Conservation (phyloP, 2,113 vertebrate species). For the Chiloscyllium plagiosum region DNA sequence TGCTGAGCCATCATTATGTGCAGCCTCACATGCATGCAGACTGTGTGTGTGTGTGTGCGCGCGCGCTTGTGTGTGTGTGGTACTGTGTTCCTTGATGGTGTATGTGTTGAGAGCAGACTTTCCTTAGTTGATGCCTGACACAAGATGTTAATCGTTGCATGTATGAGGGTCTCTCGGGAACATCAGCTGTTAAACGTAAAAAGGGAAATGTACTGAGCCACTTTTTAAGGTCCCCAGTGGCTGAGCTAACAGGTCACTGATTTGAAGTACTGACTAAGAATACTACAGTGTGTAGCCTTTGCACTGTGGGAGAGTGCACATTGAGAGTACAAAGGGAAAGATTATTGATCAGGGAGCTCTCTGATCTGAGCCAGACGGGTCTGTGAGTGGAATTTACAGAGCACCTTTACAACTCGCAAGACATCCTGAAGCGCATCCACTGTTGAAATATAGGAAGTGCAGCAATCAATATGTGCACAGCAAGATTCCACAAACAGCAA, state of each 20-base stretch:
- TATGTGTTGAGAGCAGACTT: not conserved
- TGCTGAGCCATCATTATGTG: not conserved
- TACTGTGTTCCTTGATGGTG: not conserved
- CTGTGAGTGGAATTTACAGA: not conserved
- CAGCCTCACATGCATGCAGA: not conserved
- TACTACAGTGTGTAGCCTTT: not conserved
- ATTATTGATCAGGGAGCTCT: not conserved
- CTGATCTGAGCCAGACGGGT: not conserved
- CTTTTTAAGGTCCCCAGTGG: not conserved
- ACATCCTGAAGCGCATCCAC: not conserved
- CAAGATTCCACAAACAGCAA: not conserved
- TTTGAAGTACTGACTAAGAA: not conserved
- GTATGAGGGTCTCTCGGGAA: not conserved
- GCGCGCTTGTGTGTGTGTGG: too few relatives aligned
- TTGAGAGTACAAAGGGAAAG: not conserved
- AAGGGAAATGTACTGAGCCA: not conserved
- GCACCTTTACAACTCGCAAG: not conserved
- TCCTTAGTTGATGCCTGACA: not conserved
- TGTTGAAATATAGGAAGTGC: not conserved
- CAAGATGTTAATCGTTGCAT: not conserved
- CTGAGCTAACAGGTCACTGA: not conserved
- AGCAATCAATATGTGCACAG: not conserved
- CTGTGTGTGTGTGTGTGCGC: not conserved
- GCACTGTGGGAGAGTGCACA: not conserved
- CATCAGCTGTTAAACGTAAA: not conserved